phyloP scores from a whole-genome alignment of 2,797 vertebrate genomes.

The Australoheros facetus region DNA sequence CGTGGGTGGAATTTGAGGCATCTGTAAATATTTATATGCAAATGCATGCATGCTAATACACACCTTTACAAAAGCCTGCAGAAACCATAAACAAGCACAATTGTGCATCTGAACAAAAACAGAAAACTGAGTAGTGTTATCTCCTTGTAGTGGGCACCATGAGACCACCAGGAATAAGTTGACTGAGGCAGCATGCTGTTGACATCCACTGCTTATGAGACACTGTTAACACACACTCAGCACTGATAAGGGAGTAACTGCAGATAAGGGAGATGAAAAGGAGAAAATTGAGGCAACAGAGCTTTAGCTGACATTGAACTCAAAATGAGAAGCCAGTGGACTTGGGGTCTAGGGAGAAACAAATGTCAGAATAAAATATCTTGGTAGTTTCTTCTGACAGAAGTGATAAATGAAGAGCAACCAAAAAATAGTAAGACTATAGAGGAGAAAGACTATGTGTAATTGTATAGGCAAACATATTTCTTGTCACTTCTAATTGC shows the following conservation, averaged over 20 bases:
- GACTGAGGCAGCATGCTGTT: conserved; percentile 58
- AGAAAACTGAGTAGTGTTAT: conserved; percentile 43
- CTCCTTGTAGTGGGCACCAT: conserved; percentile 6
- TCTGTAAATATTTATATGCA: conserved; percentile 9
- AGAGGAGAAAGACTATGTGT: not conserved
- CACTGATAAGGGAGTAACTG: conserved; percentile 64
- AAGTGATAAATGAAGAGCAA: conserved; percentile 25
- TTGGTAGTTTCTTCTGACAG: conserved; percentile 32
- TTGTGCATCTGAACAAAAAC: conserved; percentile 5
- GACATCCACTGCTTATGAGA: conserved; percentile 73
- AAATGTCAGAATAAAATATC: conserved; percentile 53
- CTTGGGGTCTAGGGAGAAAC: conserved; percentile 44
- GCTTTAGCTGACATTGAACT: conserved; percentile 65
- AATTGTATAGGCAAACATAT: not conserved
- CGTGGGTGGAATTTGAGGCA: not conserved
- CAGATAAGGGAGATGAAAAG: conserved; percentile 74
- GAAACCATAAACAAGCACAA: conserved; percentile 15
- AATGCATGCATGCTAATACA: not conserved
- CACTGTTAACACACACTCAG: conserved; percentile 67
- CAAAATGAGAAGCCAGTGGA: conserved; percentile 53
- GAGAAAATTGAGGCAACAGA: conserved; percentile 65
- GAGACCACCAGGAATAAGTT: conserved; percentile 57
- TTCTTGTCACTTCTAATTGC: not conserved
- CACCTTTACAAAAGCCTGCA: not conserved
- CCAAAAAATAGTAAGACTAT: not conserved